Conservation (phyloP, 2,797 vertebrate genomes). For the Tragelaphus eurycerus region DNA sequence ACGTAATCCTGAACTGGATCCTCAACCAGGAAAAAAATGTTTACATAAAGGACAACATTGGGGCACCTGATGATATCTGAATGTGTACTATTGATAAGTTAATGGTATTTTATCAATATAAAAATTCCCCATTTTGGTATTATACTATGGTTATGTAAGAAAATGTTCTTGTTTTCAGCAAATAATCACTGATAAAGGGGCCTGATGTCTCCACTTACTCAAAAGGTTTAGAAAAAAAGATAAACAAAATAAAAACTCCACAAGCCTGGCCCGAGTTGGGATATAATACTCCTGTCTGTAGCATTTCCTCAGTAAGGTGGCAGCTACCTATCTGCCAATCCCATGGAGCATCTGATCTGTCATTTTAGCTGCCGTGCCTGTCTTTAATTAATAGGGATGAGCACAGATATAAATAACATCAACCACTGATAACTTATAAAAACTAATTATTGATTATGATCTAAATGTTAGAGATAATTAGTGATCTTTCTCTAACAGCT, state of each 20-base stretch:
- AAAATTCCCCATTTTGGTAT: not conserved
- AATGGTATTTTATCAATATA: not conserved
- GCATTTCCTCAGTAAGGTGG: not conserved
- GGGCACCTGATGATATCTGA: not conserved
- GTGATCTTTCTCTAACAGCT: not conserved
- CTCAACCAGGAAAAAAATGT: not conserved
- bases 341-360: not conserved
- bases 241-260: not conserved
- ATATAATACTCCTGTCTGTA: not conserved
- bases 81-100: not conserved
- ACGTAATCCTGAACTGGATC: not conserved
- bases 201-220: not conserved
- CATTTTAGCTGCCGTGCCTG: not conserved
- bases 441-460: not conserved
- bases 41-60: not conserved
- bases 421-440: conserved; percentile 7
- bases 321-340: not conserved
- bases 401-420: not conserved
- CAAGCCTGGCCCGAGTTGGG: not conserved
- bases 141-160: not conserved
- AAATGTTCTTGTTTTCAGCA: not conserved
- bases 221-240: not conserved
- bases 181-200: not conserved
- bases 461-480: not conserved
- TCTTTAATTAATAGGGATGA: not conserved